Base-by-base conservation (phyloP, 2,888 invertebrate genomes). In the Philaethria dido region DNA sequence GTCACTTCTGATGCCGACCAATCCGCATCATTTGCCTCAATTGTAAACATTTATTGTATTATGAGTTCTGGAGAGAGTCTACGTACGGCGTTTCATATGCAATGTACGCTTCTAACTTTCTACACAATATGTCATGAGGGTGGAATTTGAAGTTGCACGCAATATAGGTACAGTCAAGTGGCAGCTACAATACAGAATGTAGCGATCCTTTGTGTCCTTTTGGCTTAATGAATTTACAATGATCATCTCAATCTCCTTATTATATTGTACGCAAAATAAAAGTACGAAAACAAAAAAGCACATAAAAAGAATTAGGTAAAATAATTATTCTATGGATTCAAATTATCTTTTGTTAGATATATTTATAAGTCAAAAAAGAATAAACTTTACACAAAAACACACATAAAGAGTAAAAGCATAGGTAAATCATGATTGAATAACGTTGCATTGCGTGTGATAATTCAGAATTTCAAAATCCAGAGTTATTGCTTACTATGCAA, bases 1-100 rank as follows among this genome's bases (percentile, higher is more conserved):
- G 64, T 45, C 66, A 64, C 64, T 69, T 66, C 64, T 64, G 71
- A 71, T 70, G 67, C 54, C 74, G 76, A 64, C 68, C 73, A 66
- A 64, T 69, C 73, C 72, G 72, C 69, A 75, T 57, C 64, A 68
- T 66, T 60, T 60, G 50, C 18, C 20, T 65, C 64, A 59, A 65
- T 72, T 74, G 68, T 69, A 60, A 68, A 50, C 69, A 63, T 69
- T 64, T 64, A 71, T 71, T 69, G 66, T 66, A 64, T 64, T 64
- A 62, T 57, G 54, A 61, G 63, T 61, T 33, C 42, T 4, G 5
- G 25, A 2, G 5, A 25, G 1, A 48, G 48, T 48, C 52, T 36
- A 22, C 52, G 22, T 39, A 64, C 47, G 6, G 29, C 48, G 44
- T 45, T 54, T 66, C 44, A 44, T 47, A 61, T 66, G 22, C 45